Evolutionary conservation across 2,888 invertebrate species (phyloP), one percentile per base, ranked within the genome.

Genomic region (Hymenopus coronatus): DNA sequence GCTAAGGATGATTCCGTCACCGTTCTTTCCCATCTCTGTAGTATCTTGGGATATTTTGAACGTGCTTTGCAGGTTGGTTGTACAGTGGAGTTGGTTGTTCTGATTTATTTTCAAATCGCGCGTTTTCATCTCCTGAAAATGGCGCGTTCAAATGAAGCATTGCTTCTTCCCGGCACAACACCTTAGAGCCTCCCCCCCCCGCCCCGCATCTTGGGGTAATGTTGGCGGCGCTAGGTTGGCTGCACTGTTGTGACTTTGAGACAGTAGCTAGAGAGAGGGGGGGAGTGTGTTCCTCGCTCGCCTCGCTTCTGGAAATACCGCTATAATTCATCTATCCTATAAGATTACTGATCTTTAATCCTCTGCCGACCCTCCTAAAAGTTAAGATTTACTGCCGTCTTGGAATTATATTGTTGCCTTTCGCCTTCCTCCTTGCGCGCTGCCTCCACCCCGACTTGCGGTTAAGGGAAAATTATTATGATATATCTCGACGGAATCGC

Each of bases 341-440:
- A 95, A 95, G 95, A 96, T 96, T 95, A 95, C 95, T 95, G 95
- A 96, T 96, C 95, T 96, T 95, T 96, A 96, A 96, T 96, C 96
- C 95, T 95, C 95, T 95, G 94, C 94, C 94, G 92, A 93, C 92
- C 92, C 95, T 95, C 93, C 95, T 95, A 95, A 95, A 95, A 95
- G 95, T 95, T 95, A 95, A 96, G 95, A 96, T 96, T 96, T 96
- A 96, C 95, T 95, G 93, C 94, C 93, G 93, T 94, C 93, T 93
- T 94, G 95, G 95, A 95, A 95, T 95, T 95, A 95, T 95, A 94
- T 94, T 94, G 94, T 94, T 94, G 94, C 90, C 88, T 89, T 88
- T 89, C 88, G 89, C 89, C 89, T 90, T 88, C 89, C 83, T 89
- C 82, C 33, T 70, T 70, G 54, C 54, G 54, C 54, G 54, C 90